Percentiles rank a stretch among this genome's conserved stretches.
phyloP scores from a whole-genome alignment of 2,888 invertebrate species.

The Napeogenes inachia region DNA sequence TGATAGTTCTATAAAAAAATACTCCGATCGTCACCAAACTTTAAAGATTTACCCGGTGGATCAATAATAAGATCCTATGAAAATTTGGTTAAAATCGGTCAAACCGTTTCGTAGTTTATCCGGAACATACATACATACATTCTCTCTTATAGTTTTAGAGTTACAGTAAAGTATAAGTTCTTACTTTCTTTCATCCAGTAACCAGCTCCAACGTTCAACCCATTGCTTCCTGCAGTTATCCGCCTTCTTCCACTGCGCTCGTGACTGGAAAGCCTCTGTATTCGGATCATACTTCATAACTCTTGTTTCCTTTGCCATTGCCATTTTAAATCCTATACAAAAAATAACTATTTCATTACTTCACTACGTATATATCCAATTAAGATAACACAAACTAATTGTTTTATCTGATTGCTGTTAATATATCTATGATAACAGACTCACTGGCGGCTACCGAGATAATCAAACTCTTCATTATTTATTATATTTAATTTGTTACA shows the following conservation, averaged over 20 bases:
- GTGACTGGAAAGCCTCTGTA: slow-evolving; percentile 67
- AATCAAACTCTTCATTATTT: not conserved
- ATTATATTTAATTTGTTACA: too few species aligned
- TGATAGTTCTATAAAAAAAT: too few species aligned
- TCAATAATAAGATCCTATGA: too few species aligned
- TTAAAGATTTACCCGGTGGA: too few species aligned
- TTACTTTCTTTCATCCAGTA: slow-evolving; percentile 62
- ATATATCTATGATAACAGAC: not conserved
- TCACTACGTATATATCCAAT: not conserved
- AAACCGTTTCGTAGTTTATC: too few species aligned
- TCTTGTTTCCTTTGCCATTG: slow-evolving; percentile 43
- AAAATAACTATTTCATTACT: slow-evolving; percentile 7
- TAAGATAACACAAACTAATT: slow-evolving; percentile 4
- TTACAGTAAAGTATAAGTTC: not conserved
- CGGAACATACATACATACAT: too few species aligned
- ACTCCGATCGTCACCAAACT: too few species aligned
- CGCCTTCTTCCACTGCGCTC: slow-evolving; percentile 67
- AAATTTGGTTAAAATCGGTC: too few species aligned
- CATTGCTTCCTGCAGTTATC: slow-evolving; percentile 63
- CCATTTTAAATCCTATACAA: slow-evolving; percentile 7
- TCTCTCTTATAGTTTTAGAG: too few species aligned
- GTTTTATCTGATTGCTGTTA: slow-evolving; percentile 3
- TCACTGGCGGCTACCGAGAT: not conserved
- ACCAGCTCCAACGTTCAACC: slow-evolving; percentile 67
- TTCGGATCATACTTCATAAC: slow-evolving; percentile 55